phyloP scores from a whole-genome alignment of 2,797 vertebrate genomes.

The Eupleurogrammus muticus region DNA sequence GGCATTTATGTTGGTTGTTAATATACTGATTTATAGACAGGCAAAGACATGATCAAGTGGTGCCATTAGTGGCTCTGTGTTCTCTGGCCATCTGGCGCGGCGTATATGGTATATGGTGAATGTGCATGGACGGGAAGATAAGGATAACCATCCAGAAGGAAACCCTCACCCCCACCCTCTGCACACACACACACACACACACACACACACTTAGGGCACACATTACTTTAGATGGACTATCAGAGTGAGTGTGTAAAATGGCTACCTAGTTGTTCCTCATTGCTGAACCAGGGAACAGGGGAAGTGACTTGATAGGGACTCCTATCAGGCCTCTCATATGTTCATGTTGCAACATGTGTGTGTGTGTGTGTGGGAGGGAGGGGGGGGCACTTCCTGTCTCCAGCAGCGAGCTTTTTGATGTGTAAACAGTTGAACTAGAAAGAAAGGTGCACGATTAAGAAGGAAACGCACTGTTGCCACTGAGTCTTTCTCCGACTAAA shows the following conservation, averaged over 20 bases:
- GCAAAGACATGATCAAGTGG: conserved; percentile 72
- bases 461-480: conserved; percentile 30
- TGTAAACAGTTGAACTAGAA: conserved; percentile 23
- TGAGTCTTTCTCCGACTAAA: neutral
- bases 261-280: conserved; percentile 46
- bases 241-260: conserved; percentile 45
- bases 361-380: conserved; percentile 18
- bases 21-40: conserved; percentile 64
- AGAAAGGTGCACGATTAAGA: conserved; percentile 39
- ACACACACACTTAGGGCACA: conserved; percentile 9
- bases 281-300: conserved; percentile 50
- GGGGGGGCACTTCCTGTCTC: conserved; percentile 61
- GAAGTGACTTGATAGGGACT: conserved; percentile 70
- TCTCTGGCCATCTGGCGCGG: conserved; percentile 69
- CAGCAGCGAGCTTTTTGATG: conserved; percentile 39
- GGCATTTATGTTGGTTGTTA: conserved; percentile 61
- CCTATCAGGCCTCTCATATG: conserved; percentile 71
- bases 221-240: conserved; percentile 27
- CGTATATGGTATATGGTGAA: conserved; percentile 62
- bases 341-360: conserved; percentile 61
- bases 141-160: conserved; percentile 71
- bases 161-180: conserved; percentile 36
- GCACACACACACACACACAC: conserved; percentile 22
- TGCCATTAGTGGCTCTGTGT: conserved; percentile 63
- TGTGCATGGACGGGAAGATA: conserved; percentile 68